Evolutionary conservation across 1,140 invertebrate species (phyloP).

Genomic region (Drosophila virilis): DNA sequence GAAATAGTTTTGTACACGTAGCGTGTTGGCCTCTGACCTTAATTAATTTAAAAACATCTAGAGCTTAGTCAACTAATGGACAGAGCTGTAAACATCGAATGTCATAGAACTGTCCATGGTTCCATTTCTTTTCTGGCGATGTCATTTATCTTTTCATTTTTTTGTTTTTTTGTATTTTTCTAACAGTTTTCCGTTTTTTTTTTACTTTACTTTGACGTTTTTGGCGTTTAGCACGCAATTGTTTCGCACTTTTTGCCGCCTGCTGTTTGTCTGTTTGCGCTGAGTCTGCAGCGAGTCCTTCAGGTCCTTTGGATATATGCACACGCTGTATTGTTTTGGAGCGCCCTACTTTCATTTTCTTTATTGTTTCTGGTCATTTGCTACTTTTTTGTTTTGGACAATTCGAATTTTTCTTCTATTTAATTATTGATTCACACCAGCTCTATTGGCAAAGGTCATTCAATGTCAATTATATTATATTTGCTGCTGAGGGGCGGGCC

Average conservation of each 20-base stretch:
- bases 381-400: conserved; percentile 12
- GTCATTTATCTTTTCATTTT: conserved; percentile 74
- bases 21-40: conserved; percentile 28
- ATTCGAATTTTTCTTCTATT: conserved; percentile 50
- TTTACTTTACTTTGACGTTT: conserved; percentile 66
- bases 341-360: conserved; percentile 55
- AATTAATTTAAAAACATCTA: conserved; percentile 53
- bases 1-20: conserved; percentile 39
- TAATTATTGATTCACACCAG: conserved; percentile 76
- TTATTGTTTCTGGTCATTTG: conserved; percentile 68
- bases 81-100: conserved; percentile 25
- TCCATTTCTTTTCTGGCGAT: conserved; percentile 18
- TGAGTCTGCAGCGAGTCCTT: conserved; percentile 50
- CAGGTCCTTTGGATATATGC: conserved; percentile 44
- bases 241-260: conserved; percentile 72
- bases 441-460: conserved; percentile 69
- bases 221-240: conserved; percentile 81
- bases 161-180: conserved; percentile 38
- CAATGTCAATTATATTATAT: conserved; percentile 66
- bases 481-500: conserved; percentile 13
- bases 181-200: conserved; percentile 17
- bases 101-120: conserved; percentile 23
- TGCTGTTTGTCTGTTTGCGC: conserved; percentile 36
- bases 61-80: conserved; percentile 43
- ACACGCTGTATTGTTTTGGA: conserved; percentile 61